These are phyloP conservation scores for Gymnothorax javanicus DNA, from an alignment of 2,797 vertebrate species.

Conservation along the genomic window DNA sequence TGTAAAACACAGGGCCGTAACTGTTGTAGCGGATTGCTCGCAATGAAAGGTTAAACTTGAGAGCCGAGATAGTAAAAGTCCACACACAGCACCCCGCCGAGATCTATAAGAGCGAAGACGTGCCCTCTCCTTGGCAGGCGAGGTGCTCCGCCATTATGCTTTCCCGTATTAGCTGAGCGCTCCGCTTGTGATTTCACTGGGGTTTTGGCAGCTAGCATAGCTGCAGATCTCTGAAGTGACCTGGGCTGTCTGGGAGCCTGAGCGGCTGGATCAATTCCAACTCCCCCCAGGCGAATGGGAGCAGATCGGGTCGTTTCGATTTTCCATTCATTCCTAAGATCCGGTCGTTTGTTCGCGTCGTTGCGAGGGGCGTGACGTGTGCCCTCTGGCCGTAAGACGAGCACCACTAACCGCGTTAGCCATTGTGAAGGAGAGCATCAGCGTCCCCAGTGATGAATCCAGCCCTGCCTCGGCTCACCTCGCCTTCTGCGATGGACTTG, in stretches of 20 bases:
- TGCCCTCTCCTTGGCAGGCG: not conserved
- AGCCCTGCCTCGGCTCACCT: not conserved
- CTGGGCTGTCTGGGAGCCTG: not conserved
- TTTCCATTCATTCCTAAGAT: not conserved
- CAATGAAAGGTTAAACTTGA: not conserved
- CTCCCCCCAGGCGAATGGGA: not conserved
- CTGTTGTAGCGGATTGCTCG: not conserved
- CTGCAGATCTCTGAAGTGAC: not conserved
- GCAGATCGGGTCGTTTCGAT: slow-evolving; percentile 4
- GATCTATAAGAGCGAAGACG: not conserved
- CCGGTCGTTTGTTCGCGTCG: not conserved
- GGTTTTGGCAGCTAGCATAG: not conserved
- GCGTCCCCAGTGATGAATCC: not conserved
- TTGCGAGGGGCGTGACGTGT: not conserved
- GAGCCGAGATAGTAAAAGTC: not conserved
- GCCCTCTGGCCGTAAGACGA: not conserved
- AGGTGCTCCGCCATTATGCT: not conserved
- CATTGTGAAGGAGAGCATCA: not conserved
- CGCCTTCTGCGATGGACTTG: not conserved
- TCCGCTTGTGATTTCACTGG: not conserved
- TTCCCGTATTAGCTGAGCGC: not conserved
- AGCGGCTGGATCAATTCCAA: not conserved
- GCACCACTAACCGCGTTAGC: not conserved
- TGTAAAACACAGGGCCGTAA: not conserved
- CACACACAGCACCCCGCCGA: not conserved